A percentile compares a stretch with the other conserved stretches of the same genome.
Evolutionary conservation across 2,797 vertebrate species (phyloP).

Genomic region (Anguilla anguilla): DNA sequence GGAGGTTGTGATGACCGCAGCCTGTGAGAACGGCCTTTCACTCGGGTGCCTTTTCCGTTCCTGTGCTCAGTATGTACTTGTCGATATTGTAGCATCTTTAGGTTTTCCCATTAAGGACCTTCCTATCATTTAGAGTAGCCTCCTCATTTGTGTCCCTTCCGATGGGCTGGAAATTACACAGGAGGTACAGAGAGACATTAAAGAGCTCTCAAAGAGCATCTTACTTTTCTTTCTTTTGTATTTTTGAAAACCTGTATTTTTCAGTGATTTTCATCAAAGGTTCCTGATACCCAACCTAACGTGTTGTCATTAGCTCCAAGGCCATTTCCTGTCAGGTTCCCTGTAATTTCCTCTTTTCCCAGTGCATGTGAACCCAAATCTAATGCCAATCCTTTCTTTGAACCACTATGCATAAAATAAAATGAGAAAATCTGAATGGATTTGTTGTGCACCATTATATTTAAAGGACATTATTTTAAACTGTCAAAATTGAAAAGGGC

Average conservation of each 20-base stretch:
- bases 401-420: background rate
- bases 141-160: background rate
- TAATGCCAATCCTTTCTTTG: background rate
- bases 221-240: background rate
- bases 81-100: background rate
- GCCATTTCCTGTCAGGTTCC: background rate
- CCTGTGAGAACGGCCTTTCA: background rate
- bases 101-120: background rate
- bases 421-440: background rate
- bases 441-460: background rate
- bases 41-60: background rate
- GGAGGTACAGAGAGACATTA: background rate
- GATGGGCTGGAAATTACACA: background rate
- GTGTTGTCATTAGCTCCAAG: background rate
- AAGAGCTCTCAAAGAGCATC: background rate
- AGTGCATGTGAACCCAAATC: background rate
- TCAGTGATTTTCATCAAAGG: background rate
- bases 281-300: slow-evolving; percentile 4
- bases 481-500: background rate
- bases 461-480: background rate
- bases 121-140: background rate
- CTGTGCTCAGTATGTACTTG: background rate
- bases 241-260: background rate
- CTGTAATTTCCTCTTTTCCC: slow-evolving; percentile 1
- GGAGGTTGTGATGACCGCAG: no score